Evolutionary conservation across 2,888 invertebrate genomes (phyloP).

Genomic region (Ephialtes manifestator): DNA sequence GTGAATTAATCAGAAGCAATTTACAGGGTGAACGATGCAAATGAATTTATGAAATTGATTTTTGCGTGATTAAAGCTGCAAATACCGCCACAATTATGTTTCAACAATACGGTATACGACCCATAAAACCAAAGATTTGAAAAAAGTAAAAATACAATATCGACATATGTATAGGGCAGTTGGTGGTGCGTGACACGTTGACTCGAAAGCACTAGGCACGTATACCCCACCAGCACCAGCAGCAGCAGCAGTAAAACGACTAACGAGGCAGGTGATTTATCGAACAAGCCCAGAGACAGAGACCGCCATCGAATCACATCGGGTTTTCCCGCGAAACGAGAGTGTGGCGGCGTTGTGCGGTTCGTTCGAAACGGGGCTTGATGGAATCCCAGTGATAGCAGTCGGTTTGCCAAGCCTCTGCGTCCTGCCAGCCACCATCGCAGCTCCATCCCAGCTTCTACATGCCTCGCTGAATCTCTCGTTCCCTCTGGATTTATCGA

Average conservation of each 20-base stretch:
- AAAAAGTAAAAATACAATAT: constrained; percentile 9
- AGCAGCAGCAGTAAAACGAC: constrained; percentile 41
- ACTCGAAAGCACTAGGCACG: constrained; percentile 38
- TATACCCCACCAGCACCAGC: background rate
- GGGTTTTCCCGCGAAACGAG: constrained; percentile 51
- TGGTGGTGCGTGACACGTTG: constrained; percentile 25
- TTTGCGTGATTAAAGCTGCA: background rate
- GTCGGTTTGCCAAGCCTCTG: constrained; percentile 42
- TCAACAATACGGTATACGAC: background rate
- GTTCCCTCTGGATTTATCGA: constrained; percentile 52
- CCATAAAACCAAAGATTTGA: background rate
- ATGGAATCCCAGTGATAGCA: constrained; percentile 53
- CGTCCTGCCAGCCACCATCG: background rate
- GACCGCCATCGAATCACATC: constrained; percentile 51
- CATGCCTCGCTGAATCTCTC: constrained; percentile 29
- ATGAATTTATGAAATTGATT: background rate
- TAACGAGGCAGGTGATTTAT: constrained; percentile 56
- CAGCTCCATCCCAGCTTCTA: constrained; percentile 14
- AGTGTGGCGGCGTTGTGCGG: constrained; percentile 34
- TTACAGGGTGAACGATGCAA: background rate
- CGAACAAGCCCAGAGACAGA: constrained; percentile 50
- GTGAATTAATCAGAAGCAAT: background rate
- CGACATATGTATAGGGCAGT: constrained; percentile 25
- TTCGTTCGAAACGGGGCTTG: constrained; percentile 50
- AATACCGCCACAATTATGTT: background rate